Evolutionary conservation across 2,888 invertebrate species (phyloP).

Genomic region (Ennomos quercinarius): DNA sequence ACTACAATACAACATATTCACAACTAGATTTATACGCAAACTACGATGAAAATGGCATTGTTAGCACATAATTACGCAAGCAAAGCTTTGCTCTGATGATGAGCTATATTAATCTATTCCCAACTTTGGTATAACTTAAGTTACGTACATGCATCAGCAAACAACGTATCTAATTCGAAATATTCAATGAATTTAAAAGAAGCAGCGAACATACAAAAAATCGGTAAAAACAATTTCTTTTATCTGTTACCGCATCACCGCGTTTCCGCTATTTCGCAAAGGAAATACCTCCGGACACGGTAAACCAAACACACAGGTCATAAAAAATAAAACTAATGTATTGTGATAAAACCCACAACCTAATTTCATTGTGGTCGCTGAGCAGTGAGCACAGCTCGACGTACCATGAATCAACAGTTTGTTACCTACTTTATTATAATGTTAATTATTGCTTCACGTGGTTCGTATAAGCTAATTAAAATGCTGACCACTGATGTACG

Average conservation of each 20-base stretch:
- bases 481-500: slow-evolving; percentile 11
- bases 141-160: too few species aligned
- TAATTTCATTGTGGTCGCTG: slow-evolving; percentile 25
- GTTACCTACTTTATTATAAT: slow-evolving; percentile 19
- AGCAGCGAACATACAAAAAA: too few species aligned
- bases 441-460: slow-evolving; percentile 21
- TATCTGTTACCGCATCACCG: slow-evolving; percentile 18
- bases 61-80: too few species aligned
- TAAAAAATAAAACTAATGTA: slow-evolving; percentile 29
- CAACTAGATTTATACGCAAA: too few species aligned
- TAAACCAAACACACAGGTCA: slow-evolving; percentile 22
- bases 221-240: too few species aligned
- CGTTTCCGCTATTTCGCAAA: slow-evolving; percentile 14
- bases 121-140: too few species aligned
- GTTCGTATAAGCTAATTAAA: slow-evolving; percentile 23
- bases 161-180: too few species aligned
- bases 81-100: too few species aligned
- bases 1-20: too few species aligned
- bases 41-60: too few species aligned
- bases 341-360: slow-evolving; percentile 13
- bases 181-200: too few species aligned
- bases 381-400: slow-evolving; percentile 15
- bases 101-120: too few species aligned
- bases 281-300: slow-evolving; percentile 17
- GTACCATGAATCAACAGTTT: slow-evolving; percentile 34